Percentiles rank a stretch among this genome's conserved stretches.
Evolutionary conservation across 2,113 vertebrate species (phyloP).

Genomic region (Accipiter virgatus): DNA sequence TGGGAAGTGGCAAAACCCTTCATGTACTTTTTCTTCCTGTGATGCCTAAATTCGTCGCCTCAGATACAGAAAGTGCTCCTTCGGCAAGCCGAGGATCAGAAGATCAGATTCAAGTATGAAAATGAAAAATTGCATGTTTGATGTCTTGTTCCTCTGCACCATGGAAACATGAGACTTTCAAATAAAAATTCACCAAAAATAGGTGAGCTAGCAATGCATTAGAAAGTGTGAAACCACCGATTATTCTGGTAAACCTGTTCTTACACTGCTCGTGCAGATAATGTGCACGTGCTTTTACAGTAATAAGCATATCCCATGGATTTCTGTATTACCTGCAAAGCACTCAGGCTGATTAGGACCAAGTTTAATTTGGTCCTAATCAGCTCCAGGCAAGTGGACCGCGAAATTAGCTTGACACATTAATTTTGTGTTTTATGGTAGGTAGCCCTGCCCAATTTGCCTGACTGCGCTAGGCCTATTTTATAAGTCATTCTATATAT

Average conservation of each 20-base stretch:
- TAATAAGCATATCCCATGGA: conserved; percentile 45
- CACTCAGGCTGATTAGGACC: conserved; percentile 4
- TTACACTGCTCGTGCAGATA: conserved; percentile 24
- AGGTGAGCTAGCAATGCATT: background rate
- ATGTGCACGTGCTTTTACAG: conserved; percentile 8
- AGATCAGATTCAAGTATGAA: background rate
- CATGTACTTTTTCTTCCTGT: background rate
- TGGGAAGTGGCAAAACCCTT: background rate
- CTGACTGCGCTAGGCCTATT: conserved; percentile 19
- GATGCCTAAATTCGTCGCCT: background rate
- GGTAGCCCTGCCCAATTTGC: conserved; percentile 35
- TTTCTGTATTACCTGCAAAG: conserved; percentile 50
- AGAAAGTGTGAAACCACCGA: conserved; percentile 3
- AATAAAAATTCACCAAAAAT: background rate
- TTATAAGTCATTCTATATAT: background rate
- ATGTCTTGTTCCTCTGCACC: background rate
- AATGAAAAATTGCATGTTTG: background rate
- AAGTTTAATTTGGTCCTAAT: conserved; percentile 56
- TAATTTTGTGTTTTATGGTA: conserved; percentile 54
- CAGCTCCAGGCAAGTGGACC: conserved; percentile 50
- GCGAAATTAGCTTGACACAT: conserved; percentile 65
- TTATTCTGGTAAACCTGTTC: conserved; percentile 13
- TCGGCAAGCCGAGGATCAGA: background rate
- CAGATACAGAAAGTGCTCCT: background rate
- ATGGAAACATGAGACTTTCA: background rate